A percentile compares a stretch with the other conserved stretches of the same genome.
Evolutionary conservation across 2,888 invertebrate genomes (phyloP).

Genomic region (Congeria kusceri): DNA sequence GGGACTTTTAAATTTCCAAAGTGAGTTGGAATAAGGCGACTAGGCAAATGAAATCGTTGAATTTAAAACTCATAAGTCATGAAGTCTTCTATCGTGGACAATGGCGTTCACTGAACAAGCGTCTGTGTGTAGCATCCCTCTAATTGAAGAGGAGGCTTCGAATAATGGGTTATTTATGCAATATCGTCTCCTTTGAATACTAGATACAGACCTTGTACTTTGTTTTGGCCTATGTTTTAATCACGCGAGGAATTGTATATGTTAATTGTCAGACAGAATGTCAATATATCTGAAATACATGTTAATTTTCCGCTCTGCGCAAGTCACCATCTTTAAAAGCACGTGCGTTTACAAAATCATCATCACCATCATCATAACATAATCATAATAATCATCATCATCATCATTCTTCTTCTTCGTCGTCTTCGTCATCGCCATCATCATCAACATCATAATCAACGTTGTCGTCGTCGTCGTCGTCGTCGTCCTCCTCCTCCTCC

Average conservation of each 20-base stretch:
- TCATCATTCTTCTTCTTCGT: too few relatives aligned
- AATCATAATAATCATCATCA: too few relatives aligned
- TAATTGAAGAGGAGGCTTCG: constrained; percentile 40
- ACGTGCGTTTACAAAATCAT: too few relatives aligned
- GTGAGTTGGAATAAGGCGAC: constrained; percentile 46
- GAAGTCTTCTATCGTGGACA: constrained; percentile 36
- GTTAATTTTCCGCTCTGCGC: too few relatives aligned
- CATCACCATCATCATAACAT: too few relatives aligned
- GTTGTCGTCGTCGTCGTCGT: too few relatives aligned
- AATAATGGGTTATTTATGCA: constrained; percentile 39
- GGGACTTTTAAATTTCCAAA: constrained; percentile 62
- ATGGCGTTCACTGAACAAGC: constrained; percentile 21
- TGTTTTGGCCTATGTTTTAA: neutral
- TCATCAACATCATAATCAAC: too few relatives aligned
- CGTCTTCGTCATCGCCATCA: too few relatives aligned
- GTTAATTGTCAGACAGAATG: neutral
- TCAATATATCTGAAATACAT: neutral
- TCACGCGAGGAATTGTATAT: neutral
- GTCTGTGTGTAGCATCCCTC: constrained; percentile 14
- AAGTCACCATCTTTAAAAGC: too few relatives aligned
- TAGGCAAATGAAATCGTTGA: constrained; percentile 51
- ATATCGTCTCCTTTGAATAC: constrained; percentile 13
- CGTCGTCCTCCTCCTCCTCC: too few relatives aligned
- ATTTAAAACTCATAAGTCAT: constrained; percentile 64
- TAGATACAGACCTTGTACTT: neutral